Conservation (phyloP, 2,113 vertebrate genomes). For the Thunnus maccoyii region DNA sequence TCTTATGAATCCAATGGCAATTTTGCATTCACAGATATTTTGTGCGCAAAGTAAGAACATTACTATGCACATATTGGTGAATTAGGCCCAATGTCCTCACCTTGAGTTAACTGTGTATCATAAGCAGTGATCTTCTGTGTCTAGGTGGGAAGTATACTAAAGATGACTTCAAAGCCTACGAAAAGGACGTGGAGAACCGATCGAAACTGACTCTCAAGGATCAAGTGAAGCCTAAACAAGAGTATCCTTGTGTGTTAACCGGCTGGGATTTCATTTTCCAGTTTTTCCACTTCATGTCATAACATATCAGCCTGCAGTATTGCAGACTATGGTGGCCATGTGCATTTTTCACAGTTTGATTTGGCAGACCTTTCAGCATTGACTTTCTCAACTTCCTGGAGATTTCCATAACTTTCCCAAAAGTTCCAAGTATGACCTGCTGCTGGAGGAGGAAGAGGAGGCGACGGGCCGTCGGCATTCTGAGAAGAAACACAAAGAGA, state of each 20-base stretch:
- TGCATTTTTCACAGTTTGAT: background rate
- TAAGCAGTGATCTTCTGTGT: background rate
- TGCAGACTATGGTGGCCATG: background rate
- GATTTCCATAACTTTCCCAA: slow-evolving; percentile 82
- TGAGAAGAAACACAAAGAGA: slow-evolving; percentile 92
- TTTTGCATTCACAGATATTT: too few relatives aligned
- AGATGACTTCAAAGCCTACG: slow-evolving; percentile 96
- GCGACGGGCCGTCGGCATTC: slow-evolving; percentile 76
- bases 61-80: too few relatives aligned
- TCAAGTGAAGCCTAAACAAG: slow-evolving; percentile 91
- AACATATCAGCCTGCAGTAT: background rate
- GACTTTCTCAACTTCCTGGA: background rate
- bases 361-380: background rate
- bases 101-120: background rate
- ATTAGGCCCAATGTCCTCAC: background rate
- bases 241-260: slow-evolving; percentile 91
- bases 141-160: slow-evolving; percentile 95
- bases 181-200: slow-evolving; percentile 88
- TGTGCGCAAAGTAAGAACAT: too few relatives aligned
- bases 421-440: slow-evolving; percentile 92
- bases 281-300: slow-evolving; percentile 7
- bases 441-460: slow-evolving; percentile 88
- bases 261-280: background rate
- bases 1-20: too few relatives aligned
- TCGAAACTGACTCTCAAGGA: slow-evolving; percentile 94